phyloP scores from a whole-genome alignment of 2,888 invertebrate species.

The Chorisops tibialis region DNA sequence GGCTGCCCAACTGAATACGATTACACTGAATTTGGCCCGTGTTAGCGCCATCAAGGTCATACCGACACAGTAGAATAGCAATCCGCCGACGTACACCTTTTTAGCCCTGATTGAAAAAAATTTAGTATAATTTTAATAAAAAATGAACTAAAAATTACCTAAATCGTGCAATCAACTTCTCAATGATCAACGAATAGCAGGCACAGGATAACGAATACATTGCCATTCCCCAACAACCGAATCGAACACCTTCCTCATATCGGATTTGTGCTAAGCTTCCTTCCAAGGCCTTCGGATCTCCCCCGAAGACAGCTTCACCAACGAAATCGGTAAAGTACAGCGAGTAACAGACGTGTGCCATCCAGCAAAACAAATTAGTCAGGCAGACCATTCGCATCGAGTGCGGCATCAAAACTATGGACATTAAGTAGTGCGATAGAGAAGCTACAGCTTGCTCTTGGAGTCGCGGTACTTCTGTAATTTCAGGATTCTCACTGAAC shows the following conservation, averaged over 20 bases:
- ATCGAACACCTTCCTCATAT: slow-evolving; percentile 89
- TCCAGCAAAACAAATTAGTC: slow-evolving; percentile 96
- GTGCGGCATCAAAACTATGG: slow-evolving; percentile 88
- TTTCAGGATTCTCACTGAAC: slow-evolving; percentile 32
- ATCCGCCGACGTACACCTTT: slow-evolving; percentile 82
- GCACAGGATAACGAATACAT: slow-evolving; percentile 94
- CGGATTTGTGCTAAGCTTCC: slow-evolving; percentile 62
- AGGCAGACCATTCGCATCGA: slow-evolving; percentile 83
- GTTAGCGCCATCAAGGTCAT: slow-evolving; percentile 83
- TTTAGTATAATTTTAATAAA: too few relatives aligned
- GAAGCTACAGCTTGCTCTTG: slow-evolving; percentile 53
- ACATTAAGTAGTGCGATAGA: slow-evolving; percentile 75
- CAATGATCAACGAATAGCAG: slow-evolving; percentile 85
- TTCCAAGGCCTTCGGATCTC: slow-evolving; percentile 63
- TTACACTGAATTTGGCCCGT: slow-evolving; percentile 73
- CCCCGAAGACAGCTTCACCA: slow-evolving; percentile 49
- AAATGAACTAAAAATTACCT: slow-evolving; percentile 57
- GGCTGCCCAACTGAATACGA: slow-evolving; percentile 88
- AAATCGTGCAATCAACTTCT: slow-evolving; percentile 73
- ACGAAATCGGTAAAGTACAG: slow-evolving; percentile 94
- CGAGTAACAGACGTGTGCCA: slow-evolving; percentile 96
- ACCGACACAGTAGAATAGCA: slow-evolving; percentile 82
- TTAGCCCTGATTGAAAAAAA: slow-evolving; percentile 87
- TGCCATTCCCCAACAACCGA: slow-evolving; percentile 97
- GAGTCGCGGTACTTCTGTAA: slow-evolving; percentile 26